A percentile compares a stretch with the other conserved stretches of the same genome.
phyloP scores from a whole-genome alignment of 2,797 vertebrate genomes.

The Linurgus olivaceus region DNA sequence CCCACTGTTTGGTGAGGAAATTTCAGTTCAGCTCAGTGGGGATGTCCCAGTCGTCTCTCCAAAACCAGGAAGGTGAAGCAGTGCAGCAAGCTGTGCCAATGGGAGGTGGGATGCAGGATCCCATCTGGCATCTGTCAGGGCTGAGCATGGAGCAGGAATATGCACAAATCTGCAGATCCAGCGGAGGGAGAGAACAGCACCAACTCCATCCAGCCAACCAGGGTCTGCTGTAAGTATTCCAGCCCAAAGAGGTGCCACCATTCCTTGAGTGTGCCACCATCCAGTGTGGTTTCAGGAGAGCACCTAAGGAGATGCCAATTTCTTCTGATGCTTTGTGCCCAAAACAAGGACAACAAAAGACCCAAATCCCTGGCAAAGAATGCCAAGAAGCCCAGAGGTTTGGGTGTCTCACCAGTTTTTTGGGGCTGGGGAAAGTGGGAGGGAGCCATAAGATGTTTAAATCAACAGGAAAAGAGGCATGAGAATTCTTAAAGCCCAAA shows the following conservation, averaged over 20 bases:
- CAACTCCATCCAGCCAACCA: neutral
- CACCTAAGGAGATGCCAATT: rapidly evolving
- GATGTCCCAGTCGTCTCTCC: neutral
- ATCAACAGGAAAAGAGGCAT: neutral
- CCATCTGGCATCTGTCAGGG: neutral
- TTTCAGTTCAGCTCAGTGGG: neutral
- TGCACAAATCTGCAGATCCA: neutral
- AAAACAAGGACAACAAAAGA: neutral
- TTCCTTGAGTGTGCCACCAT: neutral
- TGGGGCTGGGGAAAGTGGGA: neutral
- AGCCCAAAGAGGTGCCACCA: neutral
- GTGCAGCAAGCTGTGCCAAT: rapidly evolving
- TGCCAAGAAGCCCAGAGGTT: rapidly evolving
- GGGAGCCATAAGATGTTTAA: neutral
- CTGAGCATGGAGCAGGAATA: rapidly evolving
- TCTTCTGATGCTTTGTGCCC: neutral
- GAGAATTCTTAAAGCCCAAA: neutral
- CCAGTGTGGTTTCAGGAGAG: neutral
- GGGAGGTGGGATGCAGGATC: neutral
- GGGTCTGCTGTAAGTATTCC: neutral
- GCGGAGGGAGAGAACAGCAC: neutral
- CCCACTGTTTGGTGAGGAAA: neutral
- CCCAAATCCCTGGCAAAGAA: neutral
- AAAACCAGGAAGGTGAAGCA: rapidly evolving
- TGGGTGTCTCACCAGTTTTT: neutral